These are phyloP conservation scores for Liparis tanakae DNA, from an alignment of 2,797 vertebrate genomes.

Conservation along the genomic window DNA sequence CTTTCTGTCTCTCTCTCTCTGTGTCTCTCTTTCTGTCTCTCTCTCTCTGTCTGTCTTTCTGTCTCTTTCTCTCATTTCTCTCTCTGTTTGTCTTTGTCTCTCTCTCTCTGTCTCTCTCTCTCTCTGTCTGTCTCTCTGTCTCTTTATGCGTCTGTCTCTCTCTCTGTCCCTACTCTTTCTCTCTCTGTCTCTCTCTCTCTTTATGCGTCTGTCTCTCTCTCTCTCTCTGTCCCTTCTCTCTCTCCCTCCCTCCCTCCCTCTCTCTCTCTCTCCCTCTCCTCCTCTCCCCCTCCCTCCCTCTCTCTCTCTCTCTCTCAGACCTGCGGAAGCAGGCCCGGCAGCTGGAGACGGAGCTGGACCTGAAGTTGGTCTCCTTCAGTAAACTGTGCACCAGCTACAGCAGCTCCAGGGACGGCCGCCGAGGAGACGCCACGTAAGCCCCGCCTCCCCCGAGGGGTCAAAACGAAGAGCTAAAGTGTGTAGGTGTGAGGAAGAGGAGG, in stretches of 20 bases:
- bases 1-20: too few species aligned
- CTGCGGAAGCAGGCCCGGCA: conserved; percentile 97
- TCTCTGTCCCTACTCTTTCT: neutral
- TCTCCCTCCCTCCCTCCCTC: too few species aligned
- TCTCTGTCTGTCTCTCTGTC: too few species aligned
- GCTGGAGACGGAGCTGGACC: conserved; percentile 96
- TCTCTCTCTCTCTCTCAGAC: conserved; percentile 77
- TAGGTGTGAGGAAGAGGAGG: neutral
- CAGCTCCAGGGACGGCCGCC: conserved; percentile 88
- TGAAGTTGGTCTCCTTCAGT: conserved; percentile 98
- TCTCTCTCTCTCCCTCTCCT: neutral
- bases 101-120: too few species aligned
- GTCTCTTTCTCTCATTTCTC: too few species aligned
- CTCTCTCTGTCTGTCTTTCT: too few species aligned
- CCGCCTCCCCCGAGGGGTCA: neutral
- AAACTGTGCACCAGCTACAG: conserved; percentile 98
- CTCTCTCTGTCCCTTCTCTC: too few species aligned
- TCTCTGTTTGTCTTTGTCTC: too few species aligned
- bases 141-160: too few species aligned
- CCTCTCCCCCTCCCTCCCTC: neutral
- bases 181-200: neutral
- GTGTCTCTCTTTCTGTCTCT: too few species aligned
- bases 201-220: neutral
- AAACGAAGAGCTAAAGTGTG: neutral
- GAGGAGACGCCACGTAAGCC: conserved; percentile 88